Conservation (phyloP, 2,113 vertebrate species). For the Rhodinocichla rosea region DNA sequence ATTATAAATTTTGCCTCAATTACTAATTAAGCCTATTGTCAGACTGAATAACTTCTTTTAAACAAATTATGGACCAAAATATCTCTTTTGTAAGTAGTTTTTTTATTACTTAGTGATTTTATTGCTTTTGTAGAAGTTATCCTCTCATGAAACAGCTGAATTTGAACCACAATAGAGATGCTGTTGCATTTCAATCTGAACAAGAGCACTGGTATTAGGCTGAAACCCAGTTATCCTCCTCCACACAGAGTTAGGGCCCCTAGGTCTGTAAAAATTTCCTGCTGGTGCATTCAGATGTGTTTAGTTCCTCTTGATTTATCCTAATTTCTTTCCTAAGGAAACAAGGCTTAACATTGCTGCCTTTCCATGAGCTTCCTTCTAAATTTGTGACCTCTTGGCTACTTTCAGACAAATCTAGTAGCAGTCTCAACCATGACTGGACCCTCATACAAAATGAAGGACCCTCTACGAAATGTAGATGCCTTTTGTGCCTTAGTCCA, state of each 20-base stretch:
- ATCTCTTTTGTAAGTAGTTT: constrained; percentile 15
- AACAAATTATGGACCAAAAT: constrained; percentile 62
- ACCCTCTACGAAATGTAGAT: background rate
- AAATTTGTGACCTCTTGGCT: background rate
- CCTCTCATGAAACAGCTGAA: background rate
- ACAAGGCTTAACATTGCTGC: background rate
- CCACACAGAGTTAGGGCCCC: background rate
- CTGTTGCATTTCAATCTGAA: background rate
- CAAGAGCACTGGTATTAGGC: background rate
- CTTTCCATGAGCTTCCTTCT: background rate
- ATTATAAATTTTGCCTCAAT: constrained; percentile 56
- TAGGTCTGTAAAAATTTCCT: background rate
- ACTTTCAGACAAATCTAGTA: background rate
- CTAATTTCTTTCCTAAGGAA: background rate
- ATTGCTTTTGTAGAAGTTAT: constrained; percentile 21
- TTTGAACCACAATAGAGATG: background rate
- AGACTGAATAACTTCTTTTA: constrained; percentile 30
- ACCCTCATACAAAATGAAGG: background rate
- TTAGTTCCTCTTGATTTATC: background rate
- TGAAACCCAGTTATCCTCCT: background rate
- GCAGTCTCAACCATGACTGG: background rate
- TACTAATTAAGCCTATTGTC: constrained; percentile 58
- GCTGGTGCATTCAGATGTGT: background rate
- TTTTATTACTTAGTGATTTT: constrained; percentile 40
- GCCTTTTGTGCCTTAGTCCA: background rate